Conservation (phyloP, 2,113 vertebrate species). For the Hyperoodon ampullatus region DNA sequence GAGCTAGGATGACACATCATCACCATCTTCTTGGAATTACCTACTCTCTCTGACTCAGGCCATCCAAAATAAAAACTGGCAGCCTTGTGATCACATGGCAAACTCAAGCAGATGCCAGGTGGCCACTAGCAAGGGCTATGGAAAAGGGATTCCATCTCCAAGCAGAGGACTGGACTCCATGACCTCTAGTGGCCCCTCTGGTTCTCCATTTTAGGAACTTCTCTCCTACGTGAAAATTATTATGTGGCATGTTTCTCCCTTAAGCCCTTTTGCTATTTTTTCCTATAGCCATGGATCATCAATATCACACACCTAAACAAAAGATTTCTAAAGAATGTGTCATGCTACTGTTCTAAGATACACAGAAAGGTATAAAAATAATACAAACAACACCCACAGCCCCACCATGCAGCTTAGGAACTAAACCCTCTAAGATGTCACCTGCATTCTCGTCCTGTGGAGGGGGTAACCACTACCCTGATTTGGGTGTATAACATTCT, state of each 20-base stretch:
- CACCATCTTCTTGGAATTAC: not conserved
- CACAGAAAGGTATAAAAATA: not conserved
- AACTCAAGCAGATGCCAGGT: not conserved
- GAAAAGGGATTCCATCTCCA: not conserved
- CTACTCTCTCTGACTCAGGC: not conserved
- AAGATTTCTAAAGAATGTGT: not conserved
- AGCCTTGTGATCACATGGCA: not conserved
- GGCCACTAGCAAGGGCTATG: not conserved
- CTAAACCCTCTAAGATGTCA: not conserved
- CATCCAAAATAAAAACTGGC: not conserved
- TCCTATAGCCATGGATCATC: not conserved
- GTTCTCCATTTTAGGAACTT: not conserved
- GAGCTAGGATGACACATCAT: not conserved
- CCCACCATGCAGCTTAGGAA: not conserved
- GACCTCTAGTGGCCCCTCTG: not conserved
- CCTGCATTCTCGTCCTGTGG: not conserved
- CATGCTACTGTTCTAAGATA: not conserved
- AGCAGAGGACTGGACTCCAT: not conserved
- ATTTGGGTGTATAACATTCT: not conserved
- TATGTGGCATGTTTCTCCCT: not conserved
- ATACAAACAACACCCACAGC: not conserved
- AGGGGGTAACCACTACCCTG: not conserved
- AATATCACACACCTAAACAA: not conserved
- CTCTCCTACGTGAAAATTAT: not conserved
- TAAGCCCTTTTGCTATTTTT: not conserved